Percentiles rank a stretch among this genome's conserved stretches.
These are phyloP conservation scores for Mormyrops attenuatus DNA, from an alignment of 2,797 vertebrate genomes.

Conservation along the genomic window DNA sequence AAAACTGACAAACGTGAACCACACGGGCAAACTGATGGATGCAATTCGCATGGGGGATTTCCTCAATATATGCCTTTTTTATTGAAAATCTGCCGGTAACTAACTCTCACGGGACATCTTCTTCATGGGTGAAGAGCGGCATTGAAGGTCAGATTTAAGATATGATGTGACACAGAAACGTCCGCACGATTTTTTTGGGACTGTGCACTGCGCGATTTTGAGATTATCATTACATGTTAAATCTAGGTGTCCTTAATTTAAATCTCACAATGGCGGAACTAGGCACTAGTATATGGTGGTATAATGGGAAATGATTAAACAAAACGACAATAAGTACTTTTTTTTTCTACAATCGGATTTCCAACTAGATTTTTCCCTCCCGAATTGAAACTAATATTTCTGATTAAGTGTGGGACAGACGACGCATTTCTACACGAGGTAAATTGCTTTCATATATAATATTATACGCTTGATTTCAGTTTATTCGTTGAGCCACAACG, in stretches of 20 bases:
- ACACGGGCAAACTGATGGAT: not conserved
- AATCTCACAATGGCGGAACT: not conserved
- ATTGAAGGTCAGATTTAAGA: not conserved
- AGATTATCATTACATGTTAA: not conserved
- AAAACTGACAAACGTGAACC: conserved; percentile 32
- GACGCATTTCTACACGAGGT: not conserved
- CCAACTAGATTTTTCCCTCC: not conserved
- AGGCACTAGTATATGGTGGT: not conserved
- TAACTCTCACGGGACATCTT: not conserved
- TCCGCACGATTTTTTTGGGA: not conserved
- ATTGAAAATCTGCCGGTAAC: not conserved
- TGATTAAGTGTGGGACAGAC: not conserved
- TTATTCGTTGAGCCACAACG: not conserved
- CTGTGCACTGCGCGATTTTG: not conserved
- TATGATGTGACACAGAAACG: not conserved
- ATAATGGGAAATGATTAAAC: not conserved
- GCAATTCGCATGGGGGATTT: not conserved
- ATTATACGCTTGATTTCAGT: not conserved
- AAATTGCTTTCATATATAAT: not conserved
- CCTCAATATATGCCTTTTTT: not conserved
- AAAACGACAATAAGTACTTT: not conserved
- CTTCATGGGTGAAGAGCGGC: not conserved
- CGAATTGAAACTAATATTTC: not conserved
- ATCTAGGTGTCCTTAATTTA: not conserved
- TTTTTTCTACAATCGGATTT: not conserved